These are phyloP conservation scores for Choristoneura rosaceana DNA, from an alignment of 2,888 invertebrate species.

Conservation along the genomic window DNA sequence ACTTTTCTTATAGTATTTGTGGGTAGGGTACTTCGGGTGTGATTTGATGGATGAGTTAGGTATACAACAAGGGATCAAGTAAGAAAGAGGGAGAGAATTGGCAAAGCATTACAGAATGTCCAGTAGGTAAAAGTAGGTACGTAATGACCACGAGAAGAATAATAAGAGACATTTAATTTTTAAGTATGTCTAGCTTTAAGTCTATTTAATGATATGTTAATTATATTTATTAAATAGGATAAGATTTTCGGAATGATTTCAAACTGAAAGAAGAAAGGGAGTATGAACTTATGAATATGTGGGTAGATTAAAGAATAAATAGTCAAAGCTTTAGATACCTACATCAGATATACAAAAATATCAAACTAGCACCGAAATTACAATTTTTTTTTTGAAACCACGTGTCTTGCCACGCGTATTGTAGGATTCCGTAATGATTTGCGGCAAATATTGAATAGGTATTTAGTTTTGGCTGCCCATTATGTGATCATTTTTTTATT, in stretches of 20 bases:
- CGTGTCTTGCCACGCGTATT: too few species aligned
- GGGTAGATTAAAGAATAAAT: conserved; percentile 2
- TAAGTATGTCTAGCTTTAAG: conserved; percentile 47
- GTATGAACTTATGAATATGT: conserved; percentile 14
- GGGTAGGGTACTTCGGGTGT: conserved; percentile 54
- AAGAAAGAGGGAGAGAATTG: conserved; percentile 46
- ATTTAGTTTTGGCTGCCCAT: too few species aligned
- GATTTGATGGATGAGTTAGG: conserved; percentile 54
- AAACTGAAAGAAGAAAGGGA: conserved; percentile 20
- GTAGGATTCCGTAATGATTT: too few species aligned
- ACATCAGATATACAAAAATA: neutral
- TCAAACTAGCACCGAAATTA: too few species aligned
- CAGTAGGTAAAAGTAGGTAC: conserved; percentile 55
- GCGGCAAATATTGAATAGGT: too few species aligned
- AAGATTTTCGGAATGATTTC: conserved; percentile 3
- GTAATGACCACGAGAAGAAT: conserved; percentile 49
- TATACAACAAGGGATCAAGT: conserved; percentile 36
- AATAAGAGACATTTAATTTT: conserved; percentile 44
- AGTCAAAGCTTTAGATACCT: conserved; percentile 9
- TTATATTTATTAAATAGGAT: conserved; percentile 34
- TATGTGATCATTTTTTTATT: too few species aligned
- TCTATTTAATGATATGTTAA: conserved; percentile 41
- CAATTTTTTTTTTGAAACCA: too few species aligned
- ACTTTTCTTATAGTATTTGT: neutral
- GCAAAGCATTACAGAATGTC: conserved; percentile 46